Conservation (phyloP, 2,797 vertebrate genomes). For the Loriculus beryllinus region DNA sequence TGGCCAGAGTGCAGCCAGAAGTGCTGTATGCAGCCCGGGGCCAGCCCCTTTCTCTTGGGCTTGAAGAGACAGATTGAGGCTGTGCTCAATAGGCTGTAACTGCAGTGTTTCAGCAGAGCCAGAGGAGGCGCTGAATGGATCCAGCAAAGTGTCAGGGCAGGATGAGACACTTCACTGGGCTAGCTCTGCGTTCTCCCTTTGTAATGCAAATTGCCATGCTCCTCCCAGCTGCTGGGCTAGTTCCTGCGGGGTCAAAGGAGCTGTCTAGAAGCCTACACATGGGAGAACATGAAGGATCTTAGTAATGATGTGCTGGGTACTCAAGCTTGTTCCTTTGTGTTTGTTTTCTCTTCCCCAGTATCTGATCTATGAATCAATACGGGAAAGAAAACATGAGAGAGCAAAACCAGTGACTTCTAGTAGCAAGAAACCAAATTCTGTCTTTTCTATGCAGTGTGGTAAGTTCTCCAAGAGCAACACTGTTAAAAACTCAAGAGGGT, state of each 20-base stretch:
- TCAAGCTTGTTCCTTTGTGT: neutral
- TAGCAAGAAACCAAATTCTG: neutral
- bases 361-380: neutral
- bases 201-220: neutral
- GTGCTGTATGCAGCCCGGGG: accelerated
- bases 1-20: neutral
- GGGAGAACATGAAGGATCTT: neutral
- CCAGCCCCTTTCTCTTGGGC: neutral
- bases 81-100: neutral
- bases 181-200: neutral
- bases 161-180: neutral
- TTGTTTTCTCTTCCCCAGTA: neutral
- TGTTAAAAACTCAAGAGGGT: neutral
- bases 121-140: neutral
- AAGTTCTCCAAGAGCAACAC: neutral
- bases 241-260: neutral
- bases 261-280: neutral
- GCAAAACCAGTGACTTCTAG: neutral
- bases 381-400: neutral
- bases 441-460: neutral
- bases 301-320: neutral
- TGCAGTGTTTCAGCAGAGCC: neutral
- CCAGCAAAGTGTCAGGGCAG: neutral
- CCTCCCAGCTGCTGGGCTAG: neutral
- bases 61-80: neutral